Evolutionary conservation across 2,113 vertebrate species (phyloP).

Genomic region (Sebastes fasciatus): DNA sequence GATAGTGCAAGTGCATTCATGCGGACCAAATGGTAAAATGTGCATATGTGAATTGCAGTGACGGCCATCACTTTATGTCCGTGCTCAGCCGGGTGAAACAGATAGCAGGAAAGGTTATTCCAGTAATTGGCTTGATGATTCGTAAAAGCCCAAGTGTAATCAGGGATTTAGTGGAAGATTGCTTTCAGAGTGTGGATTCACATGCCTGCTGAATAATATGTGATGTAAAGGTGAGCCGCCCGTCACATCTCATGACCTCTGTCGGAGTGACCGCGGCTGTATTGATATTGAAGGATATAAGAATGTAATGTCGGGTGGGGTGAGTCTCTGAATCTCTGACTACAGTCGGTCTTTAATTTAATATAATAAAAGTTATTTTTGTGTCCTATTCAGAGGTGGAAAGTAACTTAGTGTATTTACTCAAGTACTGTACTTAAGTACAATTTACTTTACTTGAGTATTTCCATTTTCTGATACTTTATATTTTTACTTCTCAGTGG

Average conservation of each 20-base stretch:
- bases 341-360: too few relatives aligned
- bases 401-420: too few relatives aligned
- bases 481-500: too few relatives aligned
- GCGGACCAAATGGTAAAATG: neutral
- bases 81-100: conserved; percentile 2
- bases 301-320: neutral
- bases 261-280: neutral
- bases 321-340: too few relatives aligned
- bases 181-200: conserved; percentile 3
- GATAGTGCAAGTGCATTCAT: neutral
- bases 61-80: neutral
- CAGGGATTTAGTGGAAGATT: neutral
- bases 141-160: neutral
- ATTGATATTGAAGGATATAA: too few relatives aligned
- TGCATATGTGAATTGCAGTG: neutral
- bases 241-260: neutral
- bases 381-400: too few relatives aligned
- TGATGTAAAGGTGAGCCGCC: neutral
- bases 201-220: neutral
- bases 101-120: conserved; percentile 2
- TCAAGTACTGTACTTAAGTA: too few relatives aligned
- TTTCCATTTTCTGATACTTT: too few relatives aligned
- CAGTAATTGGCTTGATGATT: conserved; percentile 8
- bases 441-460: too few relatives aligned
- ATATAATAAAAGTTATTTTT: too few relatives aligned